Base-by-base conservation (phyloP, 2,888 invertebrate species). In the Trissoscelio sp. region DNA sequence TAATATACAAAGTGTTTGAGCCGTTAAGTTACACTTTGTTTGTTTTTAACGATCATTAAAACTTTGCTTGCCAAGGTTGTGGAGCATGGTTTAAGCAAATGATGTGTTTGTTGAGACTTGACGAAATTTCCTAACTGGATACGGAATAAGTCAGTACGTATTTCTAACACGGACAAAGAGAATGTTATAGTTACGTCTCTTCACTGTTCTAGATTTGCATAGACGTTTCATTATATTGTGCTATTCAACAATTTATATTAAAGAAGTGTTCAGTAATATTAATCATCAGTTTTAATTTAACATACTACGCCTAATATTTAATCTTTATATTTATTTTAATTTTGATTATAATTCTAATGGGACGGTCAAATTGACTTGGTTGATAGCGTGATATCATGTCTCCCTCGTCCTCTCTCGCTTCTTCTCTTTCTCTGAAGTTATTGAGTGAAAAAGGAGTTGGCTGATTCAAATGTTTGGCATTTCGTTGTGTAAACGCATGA, bases 41-140 rank as follows among this genome's bases (percentile, higher is more conserved):
- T 73, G 51, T 53, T 62, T 62, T 73, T 42, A 20, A 62, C 57
- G 66, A 53, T 66, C 75, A 60, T 75, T 75, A 75, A 67, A 67
- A 67, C 58, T 64, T 64, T 34, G 55, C 24, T 7, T n/a, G 14
- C 11, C 28, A 44, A 62, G 53, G 42, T 58, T 31, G 31, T 42
- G 31, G n/a, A 39, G 66, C 75, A 28, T 31, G 18, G 48, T 37
- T 57, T 48, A 16, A 48, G 74, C 66, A 74, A 74, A 74, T 66
- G 55, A 64, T 24, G 57, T 74, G 74, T 66, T 74, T 74, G 64
- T 57, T 53, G 58, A 74, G 66, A 72, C 72, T 72, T 67, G 48
- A 69, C 70, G 42, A 67, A 64, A 67, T 73, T 51, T 73, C 62
- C 37, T 62, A 67, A 64, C 60, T 79, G 69, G 58, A 55, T 57